A percentile compares a stretch with the other conserved stretches of the same genome.
Evolutionary conservation across 2,797 vertebrate genomes (phyloP).

Genomic region (Spinus olivaceus): DNA sequence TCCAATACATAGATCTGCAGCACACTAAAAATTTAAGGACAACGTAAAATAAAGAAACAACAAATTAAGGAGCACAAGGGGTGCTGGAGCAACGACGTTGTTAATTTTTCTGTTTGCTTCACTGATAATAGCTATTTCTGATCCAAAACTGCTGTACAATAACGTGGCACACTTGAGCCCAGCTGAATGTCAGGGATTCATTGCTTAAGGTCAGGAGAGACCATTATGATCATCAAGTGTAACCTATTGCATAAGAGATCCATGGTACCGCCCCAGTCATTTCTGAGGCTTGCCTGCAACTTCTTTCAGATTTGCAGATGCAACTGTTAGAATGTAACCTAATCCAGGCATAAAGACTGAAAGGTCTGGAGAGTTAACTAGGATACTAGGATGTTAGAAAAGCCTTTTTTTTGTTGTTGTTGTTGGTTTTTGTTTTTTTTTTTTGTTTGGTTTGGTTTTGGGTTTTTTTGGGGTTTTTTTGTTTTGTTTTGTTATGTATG

Average conservation of each 20-base stretch:
- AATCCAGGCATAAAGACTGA: background rate
- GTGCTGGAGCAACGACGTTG: background rate
- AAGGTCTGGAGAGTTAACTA: background rate
- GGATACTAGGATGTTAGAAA: background rate
- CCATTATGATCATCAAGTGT: background rate
- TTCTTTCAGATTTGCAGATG: background rate
- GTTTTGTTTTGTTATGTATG: background rate
- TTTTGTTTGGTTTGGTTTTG: background rate
- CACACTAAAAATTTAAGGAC: constrained; percentile 18
- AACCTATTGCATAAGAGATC: background rate
- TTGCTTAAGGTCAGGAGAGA: constrained; percentile 32
- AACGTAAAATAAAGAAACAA: constrained; percentile 29
- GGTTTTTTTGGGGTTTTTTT: background rate
- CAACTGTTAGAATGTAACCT: background rate
- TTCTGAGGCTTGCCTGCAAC: background rate
- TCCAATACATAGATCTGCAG: background rate
- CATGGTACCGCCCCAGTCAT: background rate
- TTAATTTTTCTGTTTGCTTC: constrained; percentile 36
- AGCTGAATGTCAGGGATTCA: constrained; percentile 20
- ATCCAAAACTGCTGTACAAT: constrained; percentile 13
- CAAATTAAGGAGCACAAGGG: background rate
- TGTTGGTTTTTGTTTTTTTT: background rate
- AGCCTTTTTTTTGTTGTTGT: background rate
- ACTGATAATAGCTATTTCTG: constrained; percentile 25
- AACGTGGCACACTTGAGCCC: background rate